Evolutionary conservation across 2,888 invertebrate genomes (phyloP).

Genomic region (Thereva nobilitata): DNA sequence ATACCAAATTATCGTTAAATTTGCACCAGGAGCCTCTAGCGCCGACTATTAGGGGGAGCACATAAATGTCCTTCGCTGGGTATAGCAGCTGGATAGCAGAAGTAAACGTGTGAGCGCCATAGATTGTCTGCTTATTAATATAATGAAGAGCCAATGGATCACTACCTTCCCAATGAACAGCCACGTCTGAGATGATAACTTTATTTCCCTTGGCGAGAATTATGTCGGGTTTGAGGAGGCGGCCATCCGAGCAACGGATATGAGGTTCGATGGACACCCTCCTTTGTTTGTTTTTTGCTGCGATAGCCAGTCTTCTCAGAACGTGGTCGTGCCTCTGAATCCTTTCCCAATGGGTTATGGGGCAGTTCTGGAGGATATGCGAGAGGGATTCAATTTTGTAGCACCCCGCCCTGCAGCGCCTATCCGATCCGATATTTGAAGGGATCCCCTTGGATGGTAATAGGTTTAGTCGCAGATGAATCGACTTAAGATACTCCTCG

Average conservation of each 20-base stretch:
- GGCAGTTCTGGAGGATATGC: background rate
- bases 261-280: background rate
- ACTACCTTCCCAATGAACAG: conserved; percentile 1
- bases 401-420: background rate
- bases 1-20: too few species aligned
- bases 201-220: background rate
- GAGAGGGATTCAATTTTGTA: background rate
- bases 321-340: background rate
- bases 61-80: conserved; percentile 49
- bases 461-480: background rate
- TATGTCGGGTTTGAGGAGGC: background rate
- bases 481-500: background rate
- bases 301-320: background rate
- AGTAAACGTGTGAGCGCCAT: background rate
- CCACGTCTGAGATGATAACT: background rate
- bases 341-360: background rate
- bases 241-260: background rate
- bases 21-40: conserved; percentile 45
- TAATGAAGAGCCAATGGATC: background rate
- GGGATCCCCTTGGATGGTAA: background rate
- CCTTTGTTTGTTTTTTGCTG: background rate
- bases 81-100: conserved; percentile 25
- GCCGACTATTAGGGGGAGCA: conserved; percentile 45
- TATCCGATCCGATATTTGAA: background rate
- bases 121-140: background rate